A percentile compares a stretch with the other conserved stretches of the same genome.
Conservation (phyloP, 2,113 vertebrate species). For the Menidia beryllina region DNA sequence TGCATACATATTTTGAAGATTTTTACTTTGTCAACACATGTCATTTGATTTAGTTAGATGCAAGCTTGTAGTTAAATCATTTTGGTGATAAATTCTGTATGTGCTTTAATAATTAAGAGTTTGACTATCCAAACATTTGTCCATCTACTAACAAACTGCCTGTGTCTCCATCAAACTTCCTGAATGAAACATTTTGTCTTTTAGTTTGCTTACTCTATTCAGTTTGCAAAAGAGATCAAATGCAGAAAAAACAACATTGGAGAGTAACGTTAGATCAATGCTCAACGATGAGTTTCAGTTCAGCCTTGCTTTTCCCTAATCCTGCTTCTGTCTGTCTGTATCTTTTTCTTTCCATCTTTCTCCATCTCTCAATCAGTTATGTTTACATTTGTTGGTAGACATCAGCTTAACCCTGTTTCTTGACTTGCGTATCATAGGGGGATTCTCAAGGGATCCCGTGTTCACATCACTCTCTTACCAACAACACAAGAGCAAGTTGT, state of each 20-base stretch:
- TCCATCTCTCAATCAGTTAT: background rate
- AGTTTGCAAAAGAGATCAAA: background rate
- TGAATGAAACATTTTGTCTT: too few species aligned
- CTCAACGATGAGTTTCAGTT: background rate
- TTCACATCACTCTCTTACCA: conserved; percentile 66
- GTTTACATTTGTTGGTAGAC: conserved; percentile 48
- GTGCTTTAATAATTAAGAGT: too few species aligned
- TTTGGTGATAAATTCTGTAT: too few species aligned
- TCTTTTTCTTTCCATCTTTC: conserved; percentile 1
- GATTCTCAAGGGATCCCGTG: conserved; percentile 60
- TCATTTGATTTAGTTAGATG: too few species aligned
- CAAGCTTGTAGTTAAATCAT: too few species aligned
- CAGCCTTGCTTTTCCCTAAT: background rate
- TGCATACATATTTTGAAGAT: too few species aligned
- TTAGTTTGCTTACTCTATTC: background rate
- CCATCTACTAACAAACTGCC: too few species aligned
- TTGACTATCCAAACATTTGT: too few species aligned
- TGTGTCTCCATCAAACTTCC: too few species aligned
- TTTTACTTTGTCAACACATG: too few species aligned
- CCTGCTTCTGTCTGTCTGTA: background rate
- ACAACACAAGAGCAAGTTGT: conserved; percentile 60
- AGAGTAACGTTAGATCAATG: background rate
- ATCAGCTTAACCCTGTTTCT: conserved; percentile 55
- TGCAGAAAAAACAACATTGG: background rate
- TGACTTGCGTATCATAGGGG: conserved; percentile 49